phyloP scores from a whole-genome alignment of 2,113 vertebrate species.

The Myanophis thanlyinensis region DNA sequence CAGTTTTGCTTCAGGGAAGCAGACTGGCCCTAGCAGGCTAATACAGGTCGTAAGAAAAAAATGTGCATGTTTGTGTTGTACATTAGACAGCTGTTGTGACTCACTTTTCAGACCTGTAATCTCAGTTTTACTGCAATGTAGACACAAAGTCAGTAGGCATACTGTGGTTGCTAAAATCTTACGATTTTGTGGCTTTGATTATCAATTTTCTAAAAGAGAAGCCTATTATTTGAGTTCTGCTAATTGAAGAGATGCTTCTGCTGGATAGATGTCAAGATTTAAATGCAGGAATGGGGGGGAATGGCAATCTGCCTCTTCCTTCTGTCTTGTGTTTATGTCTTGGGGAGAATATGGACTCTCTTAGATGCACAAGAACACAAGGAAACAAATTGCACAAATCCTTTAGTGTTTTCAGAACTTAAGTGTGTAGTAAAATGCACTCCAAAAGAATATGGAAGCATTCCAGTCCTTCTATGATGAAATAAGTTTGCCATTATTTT shows the following conservation, averaged over 20 bases:
- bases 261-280: not conserved
- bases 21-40: fast-evolving
- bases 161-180: not conserved
- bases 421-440: conserved; percentile 2
- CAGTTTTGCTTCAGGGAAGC: not conserved
- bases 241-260: not conserved
- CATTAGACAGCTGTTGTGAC: fast-evolving
- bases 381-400: not conserved
- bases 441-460: not conserved
- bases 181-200: conserved; percentile 14
- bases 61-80: not conserved
- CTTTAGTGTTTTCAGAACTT: conserved; percentile 14
- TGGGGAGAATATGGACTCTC: not conserved
- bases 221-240: conserved; percentile 7
- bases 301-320: conserved; percentile 35
- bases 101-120: conserved; percentile 22
- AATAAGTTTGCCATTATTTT: not conserved
- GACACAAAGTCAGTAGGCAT: not conserved
- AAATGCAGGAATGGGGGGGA: not conserved
- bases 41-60: not conserved
- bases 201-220: conserved; percentile 37
- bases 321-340: not conserved
- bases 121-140: not conserved
- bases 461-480: not conserved
- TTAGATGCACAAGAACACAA: conserved; percentile 31